Evolutionary conservation across 2,888 invertebrate species (phyloP).

Genomic region (Tiliacea aurago): DNA sequence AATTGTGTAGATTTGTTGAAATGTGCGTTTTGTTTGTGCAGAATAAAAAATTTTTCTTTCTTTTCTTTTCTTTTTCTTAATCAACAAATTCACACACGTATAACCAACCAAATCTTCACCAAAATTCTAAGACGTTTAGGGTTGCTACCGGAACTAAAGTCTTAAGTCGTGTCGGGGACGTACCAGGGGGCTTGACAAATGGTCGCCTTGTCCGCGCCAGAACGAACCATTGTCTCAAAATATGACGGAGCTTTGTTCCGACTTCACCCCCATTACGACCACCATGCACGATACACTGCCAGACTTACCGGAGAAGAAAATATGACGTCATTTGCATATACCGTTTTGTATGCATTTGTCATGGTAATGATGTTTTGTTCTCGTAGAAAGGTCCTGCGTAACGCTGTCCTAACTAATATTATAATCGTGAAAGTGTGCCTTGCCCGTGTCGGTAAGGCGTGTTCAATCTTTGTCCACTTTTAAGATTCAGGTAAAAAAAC

Average conservation of each 20-base stretch:
- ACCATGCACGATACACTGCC: conserved; percentile 46
- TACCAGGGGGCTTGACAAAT: conserved; percentile 68
- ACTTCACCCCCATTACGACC: conserved; percentile 52
- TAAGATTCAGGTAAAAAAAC: too few relatives aligned
- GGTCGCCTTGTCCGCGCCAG: conserved; percentile 64
- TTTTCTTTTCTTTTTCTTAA: too few relatives aligned
- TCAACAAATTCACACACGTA: conserved; percentile 13
- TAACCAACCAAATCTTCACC: conserved; percentile 23
- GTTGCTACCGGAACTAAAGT: conserved; percentile 47
- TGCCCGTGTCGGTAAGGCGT: too few relatives aligned
- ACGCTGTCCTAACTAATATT: background rate
- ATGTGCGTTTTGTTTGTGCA: too few relatives aligned
- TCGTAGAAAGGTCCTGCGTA: background rate
- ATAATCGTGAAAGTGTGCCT: too few relatives aligned
- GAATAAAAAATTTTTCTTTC: too few relatives aligned
- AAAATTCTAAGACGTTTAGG: conserved; percentile 56
- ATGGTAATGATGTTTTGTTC: conserved; percentile 11
- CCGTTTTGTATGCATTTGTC: conserved; percentile 40
- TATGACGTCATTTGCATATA: conserved; percentile 49
- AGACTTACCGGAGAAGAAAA: conserved; percentile 40
- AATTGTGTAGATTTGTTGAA: too few relatives aligned
- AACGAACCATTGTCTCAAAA: conserved; percentile 71
- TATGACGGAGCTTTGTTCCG: conserved; percentile 70
- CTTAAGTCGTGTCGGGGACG: conserved; percentile 52
- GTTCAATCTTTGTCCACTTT: too few relatives aligned